Percentiles rank a stretch among this genome's conserved stretches.
phyloP scores from a whole-genome alignment of 2,113 vertebrate genomes.

The Trochalopteron elliotii region DNA sequence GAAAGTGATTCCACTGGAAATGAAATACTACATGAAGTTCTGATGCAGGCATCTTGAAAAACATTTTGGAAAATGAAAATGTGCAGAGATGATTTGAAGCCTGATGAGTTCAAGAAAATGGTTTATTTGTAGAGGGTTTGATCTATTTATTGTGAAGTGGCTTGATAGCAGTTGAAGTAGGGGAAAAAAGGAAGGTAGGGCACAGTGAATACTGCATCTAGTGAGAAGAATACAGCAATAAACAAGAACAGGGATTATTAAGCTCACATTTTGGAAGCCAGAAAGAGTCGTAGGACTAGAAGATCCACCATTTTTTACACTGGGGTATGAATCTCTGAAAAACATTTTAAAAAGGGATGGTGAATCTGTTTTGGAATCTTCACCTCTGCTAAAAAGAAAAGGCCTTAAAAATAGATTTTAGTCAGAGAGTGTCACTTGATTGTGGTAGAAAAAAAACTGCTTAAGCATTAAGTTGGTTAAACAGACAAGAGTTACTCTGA shows the following conservation, averaged over 20 bases:
- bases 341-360: background rate
- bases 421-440: background rate
- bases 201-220: background rate
- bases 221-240: background rate
- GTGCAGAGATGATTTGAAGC: background rate
- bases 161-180: background rate
- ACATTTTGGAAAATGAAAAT: background rate
- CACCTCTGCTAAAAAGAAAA: background rate
- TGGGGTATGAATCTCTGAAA: background rate
- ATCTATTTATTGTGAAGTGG: background rate
- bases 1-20: background rate
- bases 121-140: background rate
- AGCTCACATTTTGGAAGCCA: background rate
- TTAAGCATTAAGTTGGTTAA: background rate
- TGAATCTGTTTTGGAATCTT: background rate
- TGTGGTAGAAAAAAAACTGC: background rate
- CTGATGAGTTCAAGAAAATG: background rate
- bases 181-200: background rate
- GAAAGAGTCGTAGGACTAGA: background rate
- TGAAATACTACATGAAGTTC: background rate
- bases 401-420: background rate
- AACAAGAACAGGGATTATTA: background rate
- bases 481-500: background rate
- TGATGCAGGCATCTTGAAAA: background rate
- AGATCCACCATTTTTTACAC: background rate